Evolutionary conservation across 2,113 vertebrate species (phyloP).

Genomic region (Galbula dea): DNA sequence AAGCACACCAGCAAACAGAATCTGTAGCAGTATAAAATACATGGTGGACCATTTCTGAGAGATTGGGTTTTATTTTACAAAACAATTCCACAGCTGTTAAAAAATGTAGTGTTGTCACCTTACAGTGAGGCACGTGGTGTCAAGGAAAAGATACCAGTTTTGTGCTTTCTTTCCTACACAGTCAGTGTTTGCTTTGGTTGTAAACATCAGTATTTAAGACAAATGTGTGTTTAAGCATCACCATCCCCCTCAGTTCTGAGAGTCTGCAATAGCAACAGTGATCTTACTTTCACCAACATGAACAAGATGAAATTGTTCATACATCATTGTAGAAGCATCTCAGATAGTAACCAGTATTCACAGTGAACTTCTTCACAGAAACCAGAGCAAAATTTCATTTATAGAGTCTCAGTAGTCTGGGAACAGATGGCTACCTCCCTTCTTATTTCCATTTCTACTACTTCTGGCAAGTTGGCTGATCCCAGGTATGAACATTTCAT

Average conservation of each 20-base stretch:
- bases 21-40: not conserved
- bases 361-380: not conserved
- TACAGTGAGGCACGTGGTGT: not conserved
- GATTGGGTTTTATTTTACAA: slow-evolving; percentile 6
- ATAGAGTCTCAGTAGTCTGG: not conserved
- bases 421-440: not conserved
- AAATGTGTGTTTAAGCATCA: not conserved
- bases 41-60: not conserved
- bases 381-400: not conserved
- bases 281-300: not conserved
- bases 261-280: not conserved
- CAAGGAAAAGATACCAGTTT: not conserved
- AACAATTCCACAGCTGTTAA: not conserved
- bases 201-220: slow-evolving; percentile 38
- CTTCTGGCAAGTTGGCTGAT: not conserved
- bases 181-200: not conserved
- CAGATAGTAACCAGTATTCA: not conserved
- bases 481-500: not conserved
- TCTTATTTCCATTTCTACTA: not conserved
- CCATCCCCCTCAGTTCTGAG: not conserved
- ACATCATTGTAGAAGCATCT: not conserved
- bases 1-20: slow-evolving; percentile 6
- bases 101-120: not conserved
- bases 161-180: not conserved
- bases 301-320: not conserved